Conservation (phyloP, 2,888 invertebrate genomes). For the Leptopterna dolabrata region DNA sequence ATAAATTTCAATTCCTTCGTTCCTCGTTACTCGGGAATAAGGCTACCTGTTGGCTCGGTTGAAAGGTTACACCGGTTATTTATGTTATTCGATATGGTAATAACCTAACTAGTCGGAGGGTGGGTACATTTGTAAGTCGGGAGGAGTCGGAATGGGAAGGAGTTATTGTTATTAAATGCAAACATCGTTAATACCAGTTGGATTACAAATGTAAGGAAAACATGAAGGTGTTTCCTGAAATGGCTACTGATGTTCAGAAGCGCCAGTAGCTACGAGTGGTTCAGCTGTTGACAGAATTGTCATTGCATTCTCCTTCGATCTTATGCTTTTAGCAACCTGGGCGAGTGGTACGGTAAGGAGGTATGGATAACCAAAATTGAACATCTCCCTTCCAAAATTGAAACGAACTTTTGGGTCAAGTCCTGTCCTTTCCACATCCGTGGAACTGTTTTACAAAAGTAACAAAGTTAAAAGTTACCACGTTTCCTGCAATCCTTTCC, state of each 20-base stretch:
- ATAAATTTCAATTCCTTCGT: slow-evolving; percentile 40
- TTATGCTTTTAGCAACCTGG: too few relatives aligned
- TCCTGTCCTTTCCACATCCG: too few relatives aligned
- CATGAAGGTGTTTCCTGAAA: background rate
- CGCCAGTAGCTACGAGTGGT: background rate
- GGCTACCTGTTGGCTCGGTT: slow-evolving; percentile 36
- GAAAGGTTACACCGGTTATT: slow-evolving; percentile 45
- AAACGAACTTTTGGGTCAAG: too few relatives aligned
- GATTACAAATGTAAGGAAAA: background rate
- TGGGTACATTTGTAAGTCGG: slow-evolving; percentile 12
- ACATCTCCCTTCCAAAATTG: too few relatives aligned
- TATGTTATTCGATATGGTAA: slow-evolving; percentile 36
- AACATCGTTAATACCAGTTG: background rate
- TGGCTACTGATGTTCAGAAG: background rate
- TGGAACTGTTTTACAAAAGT: too few relatives aligned
- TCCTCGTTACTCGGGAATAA: background rate
- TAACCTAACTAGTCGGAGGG: background rate
- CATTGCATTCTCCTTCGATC: too few relatives aligned
- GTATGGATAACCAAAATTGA: too few relatives aligned
- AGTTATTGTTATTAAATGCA: slow-evolving; percentile 7
- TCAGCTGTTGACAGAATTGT: too few relatives aligned
- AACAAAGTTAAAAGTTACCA: too few relatives aligned
- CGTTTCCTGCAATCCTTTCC: too few relatives aligned
- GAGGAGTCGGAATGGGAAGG: background rate
- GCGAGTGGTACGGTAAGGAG: too few relatives aligned